Evolutionary conservation across 1,140 invertebrate genomes (phyloP).

Genomic region (Antheraea mylitta): DNA sequence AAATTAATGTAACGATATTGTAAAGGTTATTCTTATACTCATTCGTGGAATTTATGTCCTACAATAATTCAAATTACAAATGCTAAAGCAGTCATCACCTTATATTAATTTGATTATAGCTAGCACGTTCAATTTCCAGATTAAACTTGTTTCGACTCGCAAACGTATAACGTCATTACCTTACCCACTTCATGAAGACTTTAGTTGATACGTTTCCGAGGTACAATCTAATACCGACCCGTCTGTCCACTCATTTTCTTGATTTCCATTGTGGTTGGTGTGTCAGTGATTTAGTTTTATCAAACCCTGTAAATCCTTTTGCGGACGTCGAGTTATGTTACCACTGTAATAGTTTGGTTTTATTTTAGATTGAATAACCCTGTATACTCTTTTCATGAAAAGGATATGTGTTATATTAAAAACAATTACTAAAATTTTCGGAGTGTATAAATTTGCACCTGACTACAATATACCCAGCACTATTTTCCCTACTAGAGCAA

Average conservation of each 20-base stretch:
- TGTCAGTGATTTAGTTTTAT: constrained; percentile 12
- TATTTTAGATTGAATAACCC: no score
- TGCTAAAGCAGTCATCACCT: background rate
- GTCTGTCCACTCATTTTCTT: constrained; percentile 26
- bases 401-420: no score
- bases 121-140: constrained; percentile 23
- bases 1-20: no score
- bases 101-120: constrained; percentile 26
- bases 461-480: no score
- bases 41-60: no score
- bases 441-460: no score
- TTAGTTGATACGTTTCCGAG: constrained; percentile 49
- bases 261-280: constrained; percentile 26
- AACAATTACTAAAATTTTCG: no score
- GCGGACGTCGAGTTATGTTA: background rate
- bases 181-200: constrained; percentile 49
- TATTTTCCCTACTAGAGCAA: no score
- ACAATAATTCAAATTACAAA: background rate
- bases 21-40: no score
- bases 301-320: constrained; percentile 9
- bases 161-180: constrained; percentile 54
- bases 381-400: no score
- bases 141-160: constrained; percentile 41
- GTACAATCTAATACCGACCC: constrained; percentile 46
- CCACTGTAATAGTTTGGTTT: background rate